phyloP scores from a whole-genome alignment of 2,113 vertebrate genomes.

The Morone saxatilis region DNA sequence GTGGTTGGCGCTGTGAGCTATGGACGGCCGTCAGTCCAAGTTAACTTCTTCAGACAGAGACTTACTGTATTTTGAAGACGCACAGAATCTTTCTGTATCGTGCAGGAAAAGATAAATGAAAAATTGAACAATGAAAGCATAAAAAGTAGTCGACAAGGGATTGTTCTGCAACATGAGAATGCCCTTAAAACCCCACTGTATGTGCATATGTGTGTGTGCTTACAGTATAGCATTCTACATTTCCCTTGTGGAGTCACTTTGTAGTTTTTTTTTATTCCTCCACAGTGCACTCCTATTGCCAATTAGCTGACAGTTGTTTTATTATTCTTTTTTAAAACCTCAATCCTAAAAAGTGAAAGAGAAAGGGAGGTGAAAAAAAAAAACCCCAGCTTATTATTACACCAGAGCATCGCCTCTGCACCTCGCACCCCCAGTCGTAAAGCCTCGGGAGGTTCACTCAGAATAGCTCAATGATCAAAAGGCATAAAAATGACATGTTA shows the following conservation, averaged over 20 bases:
- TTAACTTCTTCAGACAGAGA: constrained; percentile 51
- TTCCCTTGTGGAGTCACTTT: constrained; percentile 73
- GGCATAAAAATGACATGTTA: constrained; percentile 70
- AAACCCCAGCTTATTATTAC: constrained; percentile 50
- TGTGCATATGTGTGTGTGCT: constrained; percentile 14
- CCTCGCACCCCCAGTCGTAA: constrained; percentile 33
- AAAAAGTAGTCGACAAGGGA: constrained; percentile 51
- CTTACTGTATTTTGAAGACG: constrained; percentile 9
- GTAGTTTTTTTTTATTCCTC: constrained; percentile 59
- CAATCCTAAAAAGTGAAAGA: constrained; percentile 60
- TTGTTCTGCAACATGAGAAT: constrained; percentile 60
- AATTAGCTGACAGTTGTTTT: constrained; percentile 81
- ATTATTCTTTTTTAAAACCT: constrained; percentile 77
- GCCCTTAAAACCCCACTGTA: constrained; percentile 50
- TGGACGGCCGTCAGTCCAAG: constrained; percentile 9
- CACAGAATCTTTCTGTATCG: constrained; percentile 10
- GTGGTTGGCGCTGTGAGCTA: not conserved
- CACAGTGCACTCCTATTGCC: constrained; percentile 62
- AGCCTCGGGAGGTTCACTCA: constrained; percentile 63
- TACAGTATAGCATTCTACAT: constrained; percentile 51
- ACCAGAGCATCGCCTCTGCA: constrained; percentile 60
- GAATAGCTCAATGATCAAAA: constrained; percentile 75
- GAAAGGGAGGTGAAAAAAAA: not conserved
- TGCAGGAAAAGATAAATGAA: constrained; percentile 42
- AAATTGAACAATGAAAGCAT: constrained; percentile 67